Percentiles rank a stretch among this genome's conserved stretches.
Evolutionary conservation across 1,140 invertebrate species (phyloP).

Genomic region (Dendroctonus valens): DNA sequence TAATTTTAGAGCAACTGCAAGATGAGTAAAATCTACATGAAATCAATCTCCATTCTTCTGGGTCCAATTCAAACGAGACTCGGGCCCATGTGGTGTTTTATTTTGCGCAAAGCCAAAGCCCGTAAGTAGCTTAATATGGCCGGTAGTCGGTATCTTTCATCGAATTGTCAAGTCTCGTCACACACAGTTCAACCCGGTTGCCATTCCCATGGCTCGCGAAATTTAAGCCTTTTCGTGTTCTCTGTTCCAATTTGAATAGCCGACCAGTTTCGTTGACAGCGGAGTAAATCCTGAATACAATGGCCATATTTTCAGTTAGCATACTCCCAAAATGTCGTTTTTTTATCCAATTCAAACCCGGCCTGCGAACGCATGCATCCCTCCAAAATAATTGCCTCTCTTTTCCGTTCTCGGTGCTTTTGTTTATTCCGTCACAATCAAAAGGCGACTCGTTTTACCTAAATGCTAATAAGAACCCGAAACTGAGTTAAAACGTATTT

Average conservation of each 20-base stretch:
- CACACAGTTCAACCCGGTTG: slow-evolving; percentile 9
- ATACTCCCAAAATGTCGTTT: slow-evolving; percentile 31
- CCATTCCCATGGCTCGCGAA: slow-evolving; percentile 32
- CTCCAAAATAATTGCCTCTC: slow-evolving; percentile 34
- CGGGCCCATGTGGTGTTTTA: neutral
- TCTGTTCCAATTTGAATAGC: slow-evolving; percentile 34
- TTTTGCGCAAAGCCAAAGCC: slow-evolving; percentile 3
- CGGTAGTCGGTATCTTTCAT: slow-evolving; percentile 29
- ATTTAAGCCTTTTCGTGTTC: slow-evolving; percentile 35
- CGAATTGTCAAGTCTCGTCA: slow-evolving; percentile 32
- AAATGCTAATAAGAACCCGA: no score
- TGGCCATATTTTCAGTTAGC: slow-evolving; percentile 33
- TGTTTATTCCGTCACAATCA: no score
- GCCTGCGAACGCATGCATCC: slow-evolving; percentile 4
- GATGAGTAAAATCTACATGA: no score
- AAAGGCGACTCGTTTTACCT: no score
- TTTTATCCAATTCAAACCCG: slow-evolving; percentile 23
- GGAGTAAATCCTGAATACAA: slow-evolving; percentile 33
- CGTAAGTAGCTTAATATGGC: slow-evolving; percentile 16
- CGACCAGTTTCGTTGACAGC: slow-evolving; percentile 32
- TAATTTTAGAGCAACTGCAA: no score
- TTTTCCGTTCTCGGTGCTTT: neutral
- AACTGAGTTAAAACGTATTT: no score
- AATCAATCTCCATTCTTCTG: no score
- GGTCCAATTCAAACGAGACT: no score